Percentiles rank a stretch among this genome's conserved stretches.
phyloP scores from a whole-genome alignment of 2,888 invertebrate species.

The Salticus scenicus region DNA sequence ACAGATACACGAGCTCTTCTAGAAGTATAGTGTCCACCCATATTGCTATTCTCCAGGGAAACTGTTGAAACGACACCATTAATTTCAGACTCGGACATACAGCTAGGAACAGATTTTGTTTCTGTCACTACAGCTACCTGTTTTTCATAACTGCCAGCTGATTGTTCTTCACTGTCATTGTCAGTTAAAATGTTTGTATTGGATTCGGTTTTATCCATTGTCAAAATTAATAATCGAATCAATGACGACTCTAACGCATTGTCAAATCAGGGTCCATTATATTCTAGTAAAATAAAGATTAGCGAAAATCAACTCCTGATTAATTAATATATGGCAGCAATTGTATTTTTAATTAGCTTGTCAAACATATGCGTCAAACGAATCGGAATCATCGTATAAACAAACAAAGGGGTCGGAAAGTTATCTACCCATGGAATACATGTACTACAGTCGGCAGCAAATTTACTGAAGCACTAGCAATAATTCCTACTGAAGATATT shows the following conservation, averaged over 20 bases:
- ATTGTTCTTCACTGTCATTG: no score
- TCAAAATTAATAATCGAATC: slow-evolving; percentile 31
- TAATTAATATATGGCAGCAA: no score
- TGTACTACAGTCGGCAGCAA: no score
- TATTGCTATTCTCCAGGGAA: not conserved
- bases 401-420: no score
- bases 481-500: no score
- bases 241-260: not conserved
- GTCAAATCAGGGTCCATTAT: not conserved
- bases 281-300: slow-evolving; percentile 19
- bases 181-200: not conserved
- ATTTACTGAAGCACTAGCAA: no score
- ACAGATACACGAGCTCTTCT: slow-evolving; percentile 78
- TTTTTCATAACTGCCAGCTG: not conserved
- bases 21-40: slow-evolving; percentile 22
- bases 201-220: not conserved
- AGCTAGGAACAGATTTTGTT: not conserved
- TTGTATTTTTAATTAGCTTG: no score
- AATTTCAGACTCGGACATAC: not conserved
- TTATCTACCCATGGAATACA: no score
- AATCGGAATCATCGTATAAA: no score
- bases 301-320: no score
- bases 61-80: not conserved
- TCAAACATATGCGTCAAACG: no score
- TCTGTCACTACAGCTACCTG: slow-evolving; percentile 2